Conservation (phyloP, 2,888 invertebrate genomes). For the Microdon myrmicae region DNA sequence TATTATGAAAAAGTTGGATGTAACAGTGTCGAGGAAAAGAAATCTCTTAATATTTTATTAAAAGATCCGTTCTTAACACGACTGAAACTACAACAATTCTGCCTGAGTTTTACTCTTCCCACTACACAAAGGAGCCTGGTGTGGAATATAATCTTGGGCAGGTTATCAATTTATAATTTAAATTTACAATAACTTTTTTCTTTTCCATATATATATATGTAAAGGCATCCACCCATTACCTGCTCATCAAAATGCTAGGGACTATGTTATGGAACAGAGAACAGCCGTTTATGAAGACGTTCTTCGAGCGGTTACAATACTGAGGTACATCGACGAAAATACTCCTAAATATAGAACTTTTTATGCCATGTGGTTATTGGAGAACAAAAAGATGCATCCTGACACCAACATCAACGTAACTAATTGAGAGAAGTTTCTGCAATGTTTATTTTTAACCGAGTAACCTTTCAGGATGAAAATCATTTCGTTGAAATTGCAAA, state of each 20-base stretch:
- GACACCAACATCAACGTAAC: slow-evolving; percentile 68
- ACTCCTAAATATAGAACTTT: slow-evolving; percentile 77
- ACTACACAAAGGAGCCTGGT: slow-evolving; percentile 78
- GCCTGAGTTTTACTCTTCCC: slow-evolving; percentile 85
- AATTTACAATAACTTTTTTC: too few species aligned
- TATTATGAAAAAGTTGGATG: slow-evolving; percentile 91
- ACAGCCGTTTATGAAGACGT: slow-evolving; percentile 81
- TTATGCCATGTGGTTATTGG: slow-evolving; percentile 83
- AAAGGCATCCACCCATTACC: slow-evolving; percentile 77
- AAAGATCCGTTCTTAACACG: slow-evolving; percentile 86
- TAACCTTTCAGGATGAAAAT: slow-evolving; percentile 67
- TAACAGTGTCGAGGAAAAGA: slow-evolving; percentile 89
- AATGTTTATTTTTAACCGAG: slow-evolving; percentile 4
- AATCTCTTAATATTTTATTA: slow-evolving; percentile 86
- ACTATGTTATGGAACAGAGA: slow-evolving; percentile 80
- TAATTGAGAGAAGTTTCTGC: background rate
- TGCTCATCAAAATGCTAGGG: slow-evolving; percentile 78
- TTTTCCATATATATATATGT: background rate
- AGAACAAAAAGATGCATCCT: slow-evolving; percentile 74
- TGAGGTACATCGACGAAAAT: slow-evolving; percentile 73
- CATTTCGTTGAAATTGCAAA: slow-evolving; percentile 75
- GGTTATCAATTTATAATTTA: slow-evolving; percentile 7
- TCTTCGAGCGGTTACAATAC: slow-evolving; percentile 74
- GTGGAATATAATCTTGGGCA: slow-evolving; percentile 88
- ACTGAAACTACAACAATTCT: slow-evolving; percentile 84